A percentile compares a stretch with the other conserved stretches of the same genome.
These are phyloP conservation scores for Halcyon badia DNA, from an alignment of 2,797 vertebrate genomes.

Conservation along the genomic window DNA sequence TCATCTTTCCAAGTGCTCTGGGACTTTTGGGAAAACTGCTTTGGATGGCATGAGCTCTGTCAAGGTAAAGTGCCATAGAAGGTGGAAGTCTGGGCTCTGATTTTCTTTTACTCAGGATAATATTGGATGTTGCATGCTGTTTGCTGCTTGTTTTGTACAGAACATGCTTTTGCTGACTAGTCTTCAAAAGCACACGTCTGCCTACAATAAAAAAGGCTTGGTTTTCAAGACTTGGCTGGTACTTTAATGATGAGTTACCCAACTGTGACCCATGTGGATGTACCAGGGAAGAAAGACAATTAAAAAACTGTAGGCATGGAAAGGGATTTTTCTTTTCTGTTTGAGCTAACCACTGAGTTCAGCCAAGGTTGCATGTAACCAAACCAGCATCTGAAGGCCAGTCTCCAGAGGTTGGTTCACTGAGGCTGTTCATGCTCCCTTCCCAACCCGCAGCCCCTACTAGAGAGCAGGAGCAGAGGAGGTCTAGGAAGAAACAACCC, in stretches of 20 bases:
- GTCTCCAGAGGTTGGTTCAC: fast-evolving
- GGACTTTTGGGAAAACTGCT: background rate
- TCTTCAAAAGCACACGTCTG: background rate
- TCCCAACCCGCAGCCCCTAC: background rate
- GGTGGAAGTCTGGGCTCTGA: background rate
- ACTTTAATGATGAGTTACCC: background rate
- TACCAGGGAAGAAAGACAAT: background rate
- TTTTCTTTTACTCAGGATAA: background rate
- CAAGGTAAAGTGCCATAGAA: background rate
- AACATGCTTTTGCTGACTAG: background rate
- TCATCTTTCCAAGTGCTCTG: background rate
- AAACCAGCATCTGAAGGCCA: background rate
- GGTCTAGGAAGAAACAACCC: background rate
- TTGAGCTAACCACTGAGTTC: background rate
- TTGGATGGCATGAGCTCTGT: background rate
- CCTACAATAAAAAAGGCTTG: background rate
- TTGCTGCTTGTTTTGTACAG: background rate
- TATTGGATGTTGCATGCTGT: background rate
- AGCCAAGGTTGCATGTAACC: background rate
- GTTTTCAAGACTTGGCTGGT: background rate
- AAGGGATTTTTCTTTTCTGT: background rate
- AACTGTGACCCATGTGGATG: background rate
- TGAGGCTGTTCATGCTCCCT: background rate
- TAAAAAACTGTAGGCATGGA: background rate
- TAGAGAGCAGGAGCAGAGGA: background rate